phyloP scores from a whole-genome alignment of 2,888 invertebrate genomes.

The Mesochorus sp. region DNA sequence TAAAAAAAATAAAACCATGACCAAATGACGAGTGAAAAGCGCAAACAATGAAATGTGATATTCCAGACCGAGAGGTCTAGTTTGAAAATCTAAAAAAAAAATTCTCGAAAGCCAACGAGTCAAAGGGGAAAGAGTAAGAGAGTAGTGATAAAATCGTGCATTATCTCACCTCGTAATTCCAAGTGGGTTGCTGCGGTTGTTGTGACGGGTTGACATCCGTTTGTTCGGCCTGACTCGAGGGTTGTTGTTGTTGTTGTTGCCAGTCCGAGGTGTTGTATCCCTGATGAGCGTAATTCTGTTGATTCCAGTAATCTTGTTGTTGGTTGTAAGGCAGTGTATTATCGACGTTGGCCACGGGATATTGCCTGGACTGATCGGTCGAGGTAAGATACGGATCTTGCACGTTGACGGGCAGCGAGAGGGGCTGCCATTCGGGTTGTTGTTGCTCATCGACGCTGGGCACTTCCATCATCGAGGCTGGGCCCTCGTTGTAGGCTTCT shows the following conservation, averaged over 20 bases:
- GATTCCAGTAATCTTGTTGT: constrained; percentile 72
- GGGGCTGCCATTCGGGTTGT: constrained; percentile 76
- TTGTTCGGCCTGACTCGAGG: constrained; percentile 71
- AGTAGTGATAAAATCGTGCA: not conserved
- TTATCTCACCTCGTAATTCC: constrained; percentile 80
- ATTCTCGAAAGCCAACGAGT: not conserved
- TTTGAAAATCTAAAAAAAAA: no score
- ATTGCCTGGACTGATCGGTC: constrained; percentile 67
- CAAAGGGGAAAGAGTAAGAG: not conserved
- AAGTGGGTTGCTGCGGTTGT: constrained; percentile 70
- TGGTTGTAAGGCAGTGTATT: constrained; percentile 73
- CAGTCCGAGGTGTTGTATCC: constrained; percentile 72
- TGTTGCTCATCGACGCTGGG: constrained; percentile 63
- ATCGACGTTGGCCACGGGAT: constrained; percentile 66
- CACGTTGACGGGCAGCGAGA: constrained; percentile 70
- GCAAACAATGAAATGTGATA: no score
- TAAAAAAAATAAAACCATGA: no score
- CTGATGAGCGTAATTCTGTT: constrained; percentile 69
- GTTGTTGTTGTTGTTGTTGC: constrained; percentile 70
- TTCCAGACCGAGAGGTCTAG: no score
- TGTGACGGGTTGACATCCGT: constrained; percentile 74
- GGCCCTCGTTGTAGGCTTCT: constrained; percentile 67
- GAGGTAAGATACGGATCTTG: constrained; percentile 71
- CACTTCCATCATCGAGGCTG: constrained; percentile 73
- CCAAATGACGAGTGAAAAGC: no score